Percentiles rank a stretch among this genome's conserved stretches.
Evolutionary conservation across 2,113 vertebrate species (phyloP).

Genomic region (Aptenodytes patagonicus): DNA sequence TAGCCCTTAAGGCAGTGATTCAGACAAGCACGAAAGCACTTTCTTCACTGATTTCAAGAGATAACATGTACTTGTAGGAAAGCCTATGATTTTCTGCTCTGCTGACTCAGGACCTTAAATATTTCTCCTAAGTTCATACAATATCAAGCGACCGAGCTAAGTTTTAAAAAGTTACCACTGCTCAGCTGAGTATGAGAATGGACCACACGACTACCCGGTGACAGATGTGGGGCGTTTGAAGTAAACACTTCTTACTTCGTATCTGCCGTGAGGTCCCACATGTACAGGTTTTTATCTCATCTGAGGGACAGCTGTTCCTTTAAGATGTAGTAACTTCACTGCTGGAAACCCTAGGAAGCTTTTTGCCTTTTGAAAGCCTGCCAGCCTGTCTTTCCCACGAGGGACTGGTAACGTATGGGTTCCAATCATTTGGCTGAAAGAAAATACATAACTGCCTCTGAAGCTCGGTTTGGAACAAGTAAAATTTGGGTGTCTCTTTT

Average conservation of each 20-base stretch:
- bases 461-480: not conserved
- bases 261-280: not conserved
- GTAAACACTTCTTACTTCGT: not conserved
- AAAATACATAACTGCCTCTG: not conserved
- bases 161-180: not conserved
- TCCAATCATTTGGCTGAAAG: not conserved
- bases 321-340: not conserved
- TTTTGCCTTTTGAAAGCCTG: not conserved
- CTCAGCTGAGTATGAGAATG: not conserved
- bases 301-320: not conserved
- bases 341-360: not conserved
- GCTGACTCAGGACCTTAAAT: not conserved
- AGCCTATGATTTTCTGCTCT: not conserved
- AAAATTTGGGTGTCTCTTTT: not conserved
- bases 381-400: not conserved
- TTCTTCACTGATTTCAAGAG: not conserved
- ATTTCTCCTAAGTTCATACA: not conserved
- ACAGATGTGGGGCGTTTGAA: not conserved
- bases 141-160: not conserved
- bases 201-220: not conserved
- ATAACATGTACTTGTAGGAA: not conserved
- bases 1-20: not conserved
- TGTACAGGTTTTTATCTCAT: not conserved
- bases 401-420: fast-evolving
- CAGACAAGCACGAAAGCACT: not conserved